Evolutionary conservation across 2,113 vertebrate genomes (phyloP).

Genomic region (Macroglossus sobrinus): DNA sequence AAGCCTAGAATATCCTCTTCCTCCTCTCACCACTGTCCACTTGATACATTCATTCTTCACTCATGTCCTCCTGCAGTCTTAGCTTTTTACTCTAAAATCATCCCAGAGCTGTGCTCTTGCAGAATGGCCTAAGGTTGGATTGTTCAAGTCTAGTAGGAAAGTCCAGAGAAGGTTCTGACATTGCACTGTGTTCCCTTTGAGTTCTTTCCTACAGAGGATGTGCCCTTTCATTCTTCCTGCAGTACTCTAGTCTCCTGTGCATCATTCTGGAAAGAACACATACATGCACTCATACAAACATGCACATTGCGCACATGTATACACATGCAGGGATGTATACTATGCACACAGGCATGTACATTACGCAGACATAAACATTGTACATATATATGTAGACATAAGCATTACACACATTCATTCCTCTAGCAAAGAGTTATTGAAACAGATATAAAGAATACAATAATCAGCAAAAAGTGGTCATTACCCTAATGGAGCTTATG

Average conservation of each 20-base stretch:
- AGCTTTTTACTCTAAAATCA: background rate
- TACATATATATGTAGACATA: fast-evolving
- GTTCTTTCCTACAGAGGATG: background rate
- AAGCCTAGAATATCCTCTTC: background rate
- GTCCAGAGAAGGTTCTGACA: background rate
- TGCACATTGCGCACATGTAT: background rate
- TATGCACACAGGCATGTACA: fast-evolving
- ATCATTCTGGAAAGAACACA: background rate
- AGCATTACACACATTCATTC: background rate
- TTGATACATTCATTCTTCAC: background rate
- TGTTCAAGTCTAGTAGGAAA: background rate
- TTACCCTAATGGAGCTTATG: background rate
- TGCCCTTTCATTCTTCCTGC: background rate
- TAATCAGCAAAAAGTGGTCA: background rate
- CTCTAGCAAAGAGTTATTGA: background rate
- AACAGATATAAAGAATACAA: background rate
- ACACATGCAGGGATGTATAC: no score
- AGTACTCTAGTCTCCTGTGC: background rate
- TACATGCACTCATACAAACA: background rate
- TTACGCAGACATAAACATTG: background rate
- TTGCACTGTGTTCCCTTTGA: background rate
- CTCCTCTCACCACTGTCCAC: background rate
- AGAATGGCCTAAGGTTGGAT: background rate
- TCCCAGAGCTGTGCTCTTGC: background rate
- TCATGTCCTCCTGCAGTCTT: background rate